Percentiles rank a stretch among this genome's conserved stretches.
phyloP scores from a whole-genome alignment of 2,113 vertebrate species.

The Drymodes brunneopygia region DNA sequence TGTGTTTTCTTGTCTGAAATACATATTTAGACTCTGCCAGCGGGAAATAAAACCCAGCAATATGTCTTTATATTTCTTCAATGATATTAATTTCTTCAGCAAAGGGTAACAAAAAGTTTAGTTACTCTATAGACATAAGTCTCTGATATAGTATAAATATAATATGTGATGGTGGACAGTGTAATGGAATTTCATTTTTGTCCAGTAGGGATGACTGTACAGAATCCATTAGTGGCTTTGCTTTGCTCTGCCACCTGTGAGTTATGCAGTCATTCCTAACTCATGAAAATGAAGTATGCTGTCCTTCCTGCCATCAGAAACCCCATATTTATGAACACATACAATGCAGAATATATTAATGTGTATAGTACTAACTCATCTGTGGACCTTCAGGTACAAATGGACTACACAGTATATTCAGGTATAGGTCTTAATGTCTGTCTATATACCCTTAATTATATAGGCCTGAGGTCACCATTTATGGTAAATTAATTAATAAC shows the following conservation, averaged over 20 bases:
- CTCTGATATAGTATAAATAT: constrained; percentile 55
- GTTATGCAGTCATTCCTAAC: constrained; percentile 62
- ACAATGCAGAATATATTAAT: constrained; percentile 33
- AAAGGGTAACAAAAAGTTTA: constrained; percentile 52
- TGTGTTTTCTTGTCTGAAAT: constrained; percentile 50
- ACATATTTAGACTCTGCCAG: constrained; percentile 32
- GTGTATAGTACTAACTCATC: neutral
- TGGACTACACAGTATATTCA: neutral
- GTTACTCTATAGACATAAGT: constrained; percentile 50
- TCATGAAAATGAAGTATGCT: constrained; percentile 61
- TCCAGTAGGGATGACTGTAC: constrained; percentile 42
- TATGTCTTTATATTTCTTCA: constrained; percentile 62
- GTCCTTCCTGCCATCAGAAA: constrained; percentile 28
- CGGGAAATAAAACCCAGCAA: constrained; percentile 49
- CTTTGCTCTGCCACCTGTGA: constrained; percentile 58
- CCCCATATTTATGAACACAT: constrained; percentile 42
- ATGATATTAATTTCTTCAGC: constrained; percentile 59
- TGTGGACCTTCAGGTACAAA: neutral
- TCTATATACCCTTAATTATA: neutral
- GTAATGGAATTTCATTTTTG: constrained; percentile 61
- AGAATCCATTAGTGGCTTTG: constrained; percentile 48
- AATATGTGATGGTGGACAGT: constrained; percentile 33
- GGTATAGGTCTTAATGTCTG: neutral
- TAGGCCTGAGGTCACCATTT: neutral
- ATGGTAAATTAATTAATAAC: constrained; percentile 4